These are phyloP conservation scores for Colostygia pectinataria DNA, from an alignment of 2,888 invertebrate genomes.

Conservation along the genomic window DNA sequence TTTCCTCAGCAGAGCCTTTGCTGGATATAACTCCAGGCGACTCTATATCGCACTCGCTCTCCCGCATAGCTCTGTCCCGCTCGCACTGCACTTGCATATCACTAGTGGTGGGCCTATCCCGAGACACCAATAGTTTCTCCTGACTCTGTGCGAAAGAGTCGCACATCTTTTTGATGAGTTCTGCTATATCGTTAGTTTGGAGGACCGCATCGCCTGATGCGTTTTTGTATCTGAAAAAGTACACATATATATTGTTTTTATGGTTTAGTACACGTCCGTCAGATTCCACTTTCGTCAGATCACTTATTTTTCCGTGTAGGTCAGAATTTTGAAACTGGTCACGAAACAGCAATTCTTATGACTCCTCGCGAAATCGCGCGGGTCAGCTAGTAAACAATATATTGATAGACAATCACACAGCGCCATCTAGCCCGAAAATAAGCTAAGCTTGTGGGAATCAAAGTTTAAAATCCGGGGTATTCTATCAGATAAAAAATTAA, in stretches of 20 bases:
- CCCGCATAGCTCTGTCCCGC: conserved; percentile 12
- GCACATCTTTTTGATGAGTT: conserved; percentile 70
- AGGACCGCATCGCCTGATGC: conserved; percentile 63
- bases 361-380: too few species aligned
- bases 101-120: conserved; percentile 46
- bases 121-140: conserved; percentile 51
- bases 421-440: too few species aligned
- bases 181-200: conserved; percentile 65
- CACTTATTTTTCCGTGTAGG: too few species aligned
- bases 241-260: background rate
- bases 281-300: too few species aligned
- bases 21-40: conserved; percentile 12
- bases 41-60: conserved; percentile 2
- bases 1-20: conserved; percentile 26
- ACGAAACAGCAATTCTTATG: too few species aligned
- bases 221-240: conserved; percentile 61
- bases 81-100: conserved; percentile 71
- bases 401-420: too few species aligned
- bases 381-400: too few species aligned
- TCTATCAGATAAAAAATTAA: too few species aligned
- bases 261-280: too few species aligned
- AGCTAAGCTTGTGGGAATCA: too few species aligned
- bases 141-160: conserved; percentile 66
- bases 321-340: too few species aligned
- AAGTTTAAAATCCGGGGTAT: too few species aligned